Evolutionary conservation across 1,140 invertebrate genomes (phyloP).

Genomic region (Leptopilina boulardi): DNA sequence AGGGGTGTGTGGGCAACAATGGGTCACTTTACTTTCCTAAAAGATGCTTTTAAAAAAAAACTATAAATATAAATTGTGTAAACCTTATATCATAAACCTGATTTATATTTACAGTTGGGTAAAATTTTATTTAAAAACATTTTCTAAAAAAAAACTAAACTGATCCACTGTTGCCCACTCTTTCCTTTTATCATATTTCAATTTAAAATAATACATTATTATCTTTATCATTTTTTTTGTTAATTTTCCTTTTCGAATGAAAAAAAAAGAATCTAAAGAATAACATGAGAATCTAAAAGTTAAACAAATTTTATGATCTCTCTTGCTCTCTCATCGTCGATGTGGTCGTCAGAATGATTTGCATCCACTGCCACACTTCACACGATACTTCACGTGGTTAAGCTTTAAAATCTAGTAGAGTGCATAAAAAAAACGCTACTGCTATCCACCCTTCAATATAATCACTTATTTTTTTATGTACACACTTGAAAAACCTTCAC

Average conservation of each 20-base stretch:
- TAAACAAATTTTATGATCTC: conserved; percentile 18
- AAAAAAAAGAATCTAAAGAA: neutral
- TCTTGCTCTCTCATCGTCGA: conserved; percentile 26
- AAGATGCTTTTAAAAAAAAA: too few species aligned
- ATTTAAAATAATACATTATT: neutral
- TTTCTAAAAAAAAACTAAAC: too few species aligned
- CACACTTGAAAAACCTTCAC: neutral
- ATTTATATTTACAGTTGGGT: too few species aligned
- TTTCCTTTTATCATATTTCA: neutral
- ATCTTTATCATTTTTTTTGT: neutral
- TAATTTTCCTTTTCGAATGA: neutral
- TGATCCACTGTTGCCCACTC: too few species aligned
- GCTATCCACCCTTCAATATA: conserved; percentile 22
- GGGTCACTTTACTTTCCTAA: too few species aligned
- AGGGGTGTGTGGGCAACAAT: too few species aligned
- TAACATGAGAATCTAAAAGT: neutral
- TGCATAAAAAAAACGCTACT: conserved; percentile 33
- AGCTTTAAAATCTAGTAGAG: conserved; percentile 2
- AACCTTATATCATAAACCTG: too few species aligned
- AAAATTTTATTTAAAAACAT: too few species aligned
- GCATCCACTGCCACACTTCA: conserved; percentile 28
- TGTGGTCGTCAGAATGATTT: conserved; percentile 23
- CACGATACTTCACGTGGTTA: conserved; percentile 9
- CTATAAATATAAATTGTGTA: too few species aligned
- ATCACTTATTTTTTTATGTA: conserved; percentile 26